Base-by-base conservation (phyloP, 1,140 invertebrate genomes). In the Spodoptera litura region DNA sequence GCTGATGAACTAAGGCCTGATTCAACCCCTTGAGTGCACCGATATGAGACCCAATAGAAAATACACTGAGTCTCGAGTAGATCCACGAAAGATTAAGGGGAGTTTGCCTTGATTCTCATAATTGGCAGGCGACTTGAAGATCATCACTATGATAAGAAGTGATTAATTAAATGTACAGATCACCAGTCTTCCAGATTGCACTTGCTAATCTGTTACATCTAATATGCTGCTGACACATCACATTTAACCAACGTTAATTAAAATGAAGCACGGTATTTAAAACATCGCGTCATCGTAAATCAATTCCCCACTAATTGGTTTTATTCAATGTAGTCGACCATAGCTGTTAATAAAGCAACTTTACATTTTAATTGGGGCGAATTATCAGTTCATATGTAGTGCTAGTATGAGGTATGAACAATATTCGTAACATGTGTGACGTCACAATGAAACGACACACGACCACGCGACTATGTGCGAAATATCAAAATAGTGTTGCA, bases 231-330 rank as follows among this genome's bases (percentile, higher is more conserved):
- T 44, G 38, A 44, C 38, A 44, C 38, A 35, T 44, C 1, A 12
- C n/a, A 15, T 66, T 66, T 6, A 44, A 0, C 31, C 44, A 11
- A 25, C n/a, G 15, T 66, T 66, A 66, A 66, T 66, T 66, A 25
- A 66, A 66, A 20, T 49, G 3, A 66, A 38, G 4, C 8, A 4
- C 12, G 66, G 25, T 20, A 52, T 31, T 1, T 70, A 52, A 20
- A 70, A 70, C n/a, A 27, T n/a, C 11, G 66, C 66, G 66, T 31
- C 25, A 70, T 53, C 66, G 25, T 70, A 70, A 70, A 71, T 55
- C 31, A 71, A 71, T 20, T 55, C n/a, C 62, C 62, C 15, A 71
- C 52, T 71, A 71, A 71, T 71, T 71, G 68, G 68, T 71, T 71
- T 71, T 70, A 70, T 55, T 71, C 68, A 71, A 56, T 71, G 52